Conservation (phyloP, 2,888 invertebrate genomes). For the Hylaea fasciaria region DNA sequence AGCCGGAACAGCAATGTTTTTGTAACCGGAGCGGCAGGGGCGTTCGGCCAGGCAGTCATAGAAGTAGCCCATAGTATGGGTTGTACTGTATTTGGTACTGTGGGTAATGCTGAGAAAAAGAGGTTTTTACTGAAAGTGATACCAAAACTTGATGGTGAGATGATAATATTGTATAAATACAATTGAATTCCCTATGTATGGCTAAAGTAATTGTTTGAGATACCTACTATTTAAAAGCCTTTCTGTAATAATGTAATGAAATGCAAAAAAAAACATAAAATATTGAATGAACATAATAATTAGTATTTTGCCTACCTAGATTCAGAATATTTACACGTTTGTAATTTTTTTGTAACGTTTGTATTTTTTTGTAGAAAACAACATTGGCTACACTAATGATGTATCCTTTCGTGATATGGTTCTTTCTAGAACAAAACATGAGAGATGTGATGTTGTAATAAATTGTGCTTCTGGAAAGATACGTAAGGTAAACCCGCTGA, state of each 20-base stretch:
- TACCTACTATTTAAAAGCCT: no score
- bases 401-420: slow-evolving; percentile 11
- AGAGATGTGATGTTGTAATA: slow-evolving; percentile 23
- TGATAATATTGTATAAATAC: not conserved
- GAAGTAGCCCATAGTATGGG: slow-evolving; percentile 23
- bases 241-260: no score
- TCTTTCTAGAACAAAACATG: slow-evolving; percentile 10
- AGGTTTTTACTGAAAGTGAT: slow-evolving; percentile 17
- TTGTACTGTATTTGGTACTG: slow-evolving; percentile 36
- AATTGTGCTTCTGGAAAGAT: slow-evolving; percentile 14
- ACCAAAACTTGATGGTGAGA: slow-evolving; percentile 17
- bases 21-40: slow-evolving; percentile 32
- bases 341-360: no score
- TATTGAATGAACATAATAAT: no score
- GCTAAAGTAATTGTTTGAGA: no score
- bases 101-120: slow-evolving; percentile 28
- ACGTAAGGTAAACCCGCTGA: slow-evolving; percentile 18
- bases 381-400: slow-evolving; percentile 21
- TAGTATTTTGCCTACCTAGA: no score
- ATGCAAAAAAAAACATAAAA: no score
- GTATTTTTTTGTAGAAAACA: slow-evolving; percentile 23
- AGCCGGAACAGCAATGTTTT: slow-evolving; percentile 15
- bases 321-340: no score
- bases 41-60: slow-evolving; percentile 38
- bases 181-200: not conserved